Evolutionary conservation across 2,797 vertebrate genomes (phyloP).

Genomic region (Loriculus beryllinus): DNA sequence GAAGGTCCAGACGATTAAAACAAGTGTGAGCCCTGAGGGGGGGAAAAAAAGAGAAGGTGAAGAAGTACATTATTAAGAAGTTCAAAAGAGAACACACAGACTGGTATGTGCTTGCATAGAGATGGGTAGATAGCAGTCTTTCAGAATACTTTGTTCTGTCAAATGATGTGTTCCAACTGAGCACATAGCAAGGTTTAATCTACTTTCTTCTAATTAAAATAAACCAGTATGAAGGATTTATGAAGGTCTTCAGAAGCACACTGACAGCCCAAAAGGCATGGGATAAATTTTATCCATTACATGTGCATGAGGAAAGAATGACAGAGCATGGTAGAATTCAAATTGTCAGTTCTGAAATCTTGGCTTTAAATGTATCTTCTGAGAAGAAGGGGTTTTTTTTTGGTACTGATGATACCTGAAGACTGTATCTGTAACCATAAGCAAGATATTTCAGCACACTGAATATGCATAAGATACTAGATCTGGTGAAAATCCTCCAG

Average conservation of each 20-base stretch:
- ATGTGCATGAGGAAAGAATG: background rate
- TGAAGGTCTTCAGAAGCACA: background rate
- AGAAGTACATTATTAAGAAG: background rate
- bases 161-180: background rate
- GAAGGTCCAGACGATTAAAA: slow-evolving; percentile 96
- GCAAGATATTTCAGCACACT: background rate
- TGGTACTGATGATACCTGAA: background rate
- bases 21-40: slow-evolving; percentile 92
- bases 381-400: background rate
- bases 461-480: background rate
- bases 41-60: background rate
- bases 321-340: background rate
- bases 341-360: background rate
- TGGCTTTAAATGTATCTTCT: background rate
- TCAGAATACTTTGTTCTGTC: slow-evolving; percentile 13
- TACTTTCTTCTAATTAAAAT: background rate
- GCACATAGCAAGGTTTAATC: background rate
- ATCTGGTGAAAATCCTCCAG: background rate
- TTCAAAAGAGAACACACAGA: slow-evolving; percentile 35
- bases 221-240: background rate
- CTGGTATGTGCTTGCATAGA: background rate
- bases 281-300: background rate
- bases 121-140: background rate
- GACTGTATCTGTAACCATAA: background rate
- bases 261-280: background rate